Base-by-base conservation (phyloP, 2,113 vertebrate genomes). In the Illadopsis cleaveri region DNA sequence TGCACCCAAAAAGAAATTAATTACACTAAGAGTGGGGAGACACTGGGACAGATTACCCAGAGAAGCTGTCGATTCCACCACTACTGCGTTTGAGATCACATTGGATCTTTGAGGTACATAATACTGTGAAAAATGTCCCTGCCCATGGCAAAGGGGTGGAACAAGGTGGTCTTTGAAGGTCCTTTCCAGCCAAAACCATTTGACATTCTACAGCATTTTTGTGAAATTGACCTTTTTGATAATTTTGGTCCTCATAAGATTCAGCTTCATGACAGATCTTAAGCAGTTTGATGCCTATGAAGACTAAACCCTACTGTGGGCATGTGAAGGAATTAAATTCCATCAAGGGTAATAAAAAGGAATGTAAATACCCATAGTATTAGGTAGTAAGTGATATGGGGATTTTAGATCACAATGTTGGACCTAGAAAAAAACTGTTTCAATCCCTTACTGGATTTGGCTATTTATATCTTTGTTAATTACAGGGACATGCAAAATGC, bases 71-170 rank as follows among this genome's bases (percentile, higher is more conserved):
- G 2, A 19, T 77, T 15, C 6, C 3, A 1, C 8, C 4, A 42
- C 17, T 13, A 0, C 31, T 38, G 15, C 22, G 3, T 58, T 58
- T 8, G 33, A 44, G n/a, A 25, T 24, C 20, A 22, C 0, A 1
- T 1, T 62, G 14, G 21, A 15, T 4, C 15, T 68, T 73, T 69
- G 40, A 78, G 18, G 10, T 47, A 25, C 11, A 4, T 17, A 12
- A 35, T 53, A 4, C 11, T 42, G 11, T n/a, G 16, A 25, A 77
- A 65, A 8, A 9, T 18, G 4, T n/a, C 11, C 14, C 27, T 64
- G 18, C 7, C 7, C 4, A 25, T 21, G 23, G 9, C 5, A 70
- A 40, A 5, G 3, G 10, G 0, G 2, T 45, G 5, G 13, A 79
- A 70, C 3, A 24, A 75, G 13, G 12, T 65, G 19, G 61, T 17